Percentiles rank a stretch among this genome's conserved stretches.
Conservation (phyloP, 2,113 vertebrate genomes). For the Otis tarda region DNA sequence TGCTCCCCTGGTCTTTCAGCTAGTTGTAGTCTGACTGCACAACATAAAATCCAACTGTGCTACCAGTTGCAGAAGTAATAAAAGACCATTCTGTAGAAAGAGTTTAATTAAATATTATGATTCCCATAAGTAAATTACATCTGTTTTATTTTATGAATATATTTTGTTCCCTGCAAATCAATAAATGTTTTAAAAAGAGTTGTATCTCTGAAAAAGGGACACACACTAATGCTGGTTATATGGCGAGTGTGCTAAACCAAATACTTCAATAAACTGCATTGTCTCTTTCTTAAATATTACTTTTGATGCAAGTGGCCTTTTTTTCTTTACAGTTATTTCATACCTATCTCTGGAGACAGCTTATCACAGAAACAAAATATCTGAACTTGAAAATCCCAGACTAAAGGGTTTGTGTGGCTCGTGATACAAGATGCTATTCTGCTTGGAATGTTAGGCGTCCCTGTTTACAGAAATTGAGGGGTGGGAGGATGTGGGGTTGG, state of each 20-base stretch:
- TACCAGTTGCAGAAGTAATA: not conserved
- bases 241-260: not conserved
- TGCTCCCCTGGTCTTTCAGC: not conserved
- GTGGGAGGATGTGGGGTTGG: fast-evolving
- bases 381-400: not conserved
- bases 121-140: not conserved
- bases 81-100: not conserved
- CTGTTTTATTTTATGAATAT: not conserved
- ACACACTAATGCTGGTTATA: not conserved
- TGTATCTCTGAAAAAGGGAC: not conserved
- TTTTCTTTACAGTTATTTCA: not conserved
- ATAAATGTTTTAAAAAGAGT: not conserved
- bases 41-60: not conserved
- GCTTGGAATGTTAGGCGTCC: not conserved
- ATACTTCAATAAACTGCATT: not conserved
- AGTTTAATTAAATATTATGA: not conserved
- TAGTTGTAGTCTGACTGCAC: not conserved
- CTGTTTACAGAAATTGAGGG: not conserved
- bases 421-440: not conserved
- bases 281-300: not conserved
- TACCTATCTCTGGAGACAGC: not conserved
- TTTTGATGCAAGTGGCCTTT: not conserved
- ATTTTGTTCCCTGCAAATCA: not conserved
- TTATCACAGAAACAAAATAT: not conserved
- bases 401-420: not conserved